phyloP scores from a whole-genome alignment of 2,888 invertebrate species.

The Elysia crispata region DNA sequence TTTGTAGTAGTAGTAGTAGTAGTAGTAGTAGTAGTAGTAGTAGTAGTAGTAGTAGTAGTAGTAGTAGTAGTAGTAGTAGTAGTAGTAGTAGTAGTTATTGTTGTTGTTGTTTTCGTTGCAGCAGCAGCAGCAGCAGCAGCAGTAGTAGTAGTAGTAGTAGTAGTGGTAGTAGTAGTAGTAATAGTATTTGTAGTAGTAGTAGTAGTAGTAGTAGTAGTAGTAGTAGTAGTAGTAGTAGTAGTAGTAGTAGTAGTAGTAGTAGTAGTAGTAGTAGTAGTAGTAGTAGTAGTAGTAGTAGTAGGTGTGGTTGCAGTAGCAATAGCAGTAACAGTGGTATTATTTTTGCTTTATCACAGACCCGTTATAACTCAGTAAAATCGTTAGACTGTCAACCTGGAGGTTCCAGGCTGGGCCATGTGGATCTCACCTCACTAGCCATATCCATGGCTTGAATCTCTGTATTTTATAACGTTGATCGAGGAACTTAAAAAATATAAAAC shows the following conservation, averaged over 20 bases:
- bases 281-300: too few relatives aligned
- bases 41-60: slow-evolving; percentile 4
- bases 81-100: background rate
- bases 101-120: background rate
- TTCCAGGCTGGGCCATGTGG: too few relatives aligned
- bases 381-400: too few relatives aligned
- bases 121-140: background rate
- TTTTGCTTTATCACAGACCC: too few relatives aligned
- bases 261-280: background rate
- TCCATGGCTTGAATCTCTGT: too few relatives aligned
- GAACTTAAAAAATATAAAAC: too few relatives aligned
- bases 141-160: slow-evolving; percentile 11
- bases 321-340: too few relatives aligned
- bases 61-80: slow-evolving; percentile 18
- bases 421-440: too few relatives aligned
- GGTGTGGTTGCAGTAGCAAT: too few relatives aligned
- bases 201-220: background rate
- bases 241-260: slow-evolving; percentile 5
- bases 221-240: slow-evolving; percentile 11
- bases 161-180: slow-evolving; percentile 9
- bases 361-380: too few relatives aligned
- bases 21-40: slow-evolving; percentile 5
- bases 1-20: slow-evolving; percentile 6
- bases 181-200: slow-evolving; percentile 9
- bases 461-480: too few relatives aligned